These are phyloP conservation scores for Stercorarius parasiticus DNA, from an alignment of 2,113 vertebrate genomes.

Conservation along the genomic window DNA sequence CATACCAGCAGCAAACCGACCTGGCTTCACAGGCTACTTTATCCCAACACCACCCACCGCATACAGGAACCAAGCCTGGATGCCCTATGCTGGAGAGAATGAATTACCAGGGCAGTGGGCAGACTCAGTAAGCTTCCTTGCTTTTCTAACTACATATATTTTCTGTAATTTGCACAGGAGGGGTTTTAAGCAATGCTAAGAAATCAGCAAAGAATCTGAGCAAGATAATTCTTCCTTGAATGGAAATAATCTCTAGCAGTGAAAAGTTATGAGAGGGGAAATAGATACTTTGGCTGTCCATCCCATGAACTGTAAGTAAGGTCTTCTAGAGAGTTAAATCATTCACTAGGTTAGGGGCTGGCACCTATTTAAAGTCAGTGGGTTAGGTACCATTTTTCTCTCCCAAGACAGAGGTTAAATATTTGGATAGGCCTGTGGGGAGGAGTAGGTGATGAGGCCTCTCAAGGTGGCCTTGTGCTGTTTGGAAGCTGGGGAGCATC, in stretches of 20 bases:
- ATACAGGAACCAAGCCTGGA: conserved; percentile 94
- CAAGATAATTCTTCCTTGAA: background rate
- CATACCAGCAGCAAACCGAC: conserved; percentile 91
- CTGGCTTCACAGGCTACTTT: conserved; percentile 91
- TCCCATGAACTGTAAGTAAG: background rate
- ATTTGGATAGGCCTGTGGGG: background rate
- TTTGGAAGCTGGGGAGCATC: background rate
- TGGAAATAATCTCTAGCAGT: background rate
- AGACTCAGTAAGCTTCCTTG: conserved; percentile 87
- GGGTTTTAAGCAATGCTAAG: background rate
- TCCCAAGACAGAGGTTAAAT: background rate
- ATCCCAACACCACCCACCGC: conserved; percentile 89
- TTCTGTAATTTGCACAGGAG: background rate
- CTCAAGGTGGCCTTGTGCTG: background rate
- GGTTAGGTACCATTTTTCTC: background rate
- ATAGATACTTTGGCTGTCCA: background rate
- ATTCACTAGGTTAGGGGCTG: background rate
- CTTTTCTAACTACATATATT: background rate
- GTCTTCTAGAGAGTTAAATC: background rate
- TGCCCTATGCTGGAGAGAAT: conserved; percentile 92
- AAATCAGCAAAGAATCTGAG: background rate
- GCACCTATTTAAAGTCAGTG: background rate
- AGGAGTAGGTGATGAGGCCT: background rate
- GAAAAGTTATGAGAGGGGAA: background rate
- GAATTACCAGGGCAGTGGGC: conserved; percentile 92